These are phyloP conservation scores for Nowickia ferox DNA, from an alignment of 2,888 invertebrate species.

Conservation along the genomic window DNA sequence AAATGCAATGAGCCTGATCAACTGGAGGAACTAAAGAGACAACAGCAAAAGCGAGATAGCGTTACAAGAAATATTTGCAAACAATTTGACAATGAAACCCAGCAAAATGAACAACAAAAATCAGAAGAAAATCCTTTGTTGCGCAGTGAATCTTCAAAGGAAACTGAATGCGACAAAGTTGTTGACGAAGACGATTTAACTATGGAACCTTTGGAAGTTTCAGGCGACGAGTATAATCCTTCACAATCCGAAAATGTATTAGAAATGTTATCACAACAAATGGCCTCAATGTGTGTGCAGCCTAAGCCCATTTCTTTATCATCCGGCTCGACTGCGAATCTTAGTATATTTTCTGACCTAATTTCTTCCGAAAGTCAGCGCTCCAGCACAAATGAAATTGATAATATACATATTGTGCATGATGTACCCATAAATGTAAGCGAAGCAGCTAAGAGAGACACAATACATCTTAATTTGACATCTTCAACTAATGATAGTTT, in stretches of 20 bases:
- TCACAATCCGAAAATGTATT: conserved; percentile 68
- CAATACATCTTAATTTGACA: conserved; percentile 17
- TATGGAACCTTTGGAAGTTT: conserved; percentile 78
- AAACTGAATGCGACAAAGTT: background rate
- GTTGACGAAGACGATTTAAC: conserved; percentile 2
- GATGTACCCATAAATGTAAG: conserved; percentile 59
- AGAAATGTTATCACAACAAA: conserved; percentile 75
- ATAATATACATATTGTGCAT: conserved; percentile 73
- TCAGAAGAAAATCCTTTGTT: conserved; percentile 51
- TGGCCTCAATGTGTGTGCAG: conserved; percentile 75
- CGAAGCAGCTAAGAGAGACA: conserved; percentile 18
- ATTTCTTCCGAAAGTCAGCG: conserved; percentile 72
- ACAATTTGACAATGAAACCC: conserved; percentile 72
- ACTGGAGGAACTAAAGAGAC: background rate
- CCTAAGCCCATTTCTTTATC: conserved; percentile 38
- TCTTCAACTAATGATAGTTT: conserved; percentile 13
- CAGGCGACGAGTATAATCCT: conserved; percentile 21
- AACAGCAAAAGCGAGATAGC: conserved; percentile 62
- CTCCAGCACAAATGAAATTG: conserved; percentile 68
- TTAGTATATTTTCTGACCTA: conserved; percentile 61
- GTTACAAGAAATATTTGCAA: conserved; percentile 76
- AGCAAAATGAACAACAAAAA: background rate
- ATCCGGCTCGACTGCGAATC: conserved; percentile 42
- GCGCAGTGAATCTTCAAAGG: conserved; percentile 64
- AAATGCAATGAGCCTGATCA: conserved; percentile 3